A percentile compares a stretch with the other conserved stretches of the same genome.
These are phyloP conservation scores for Cataglyphis altisquamis DNA, from an alignment of 2,888 invertebrate genomes.

Conservation along the genomic window DNA sequence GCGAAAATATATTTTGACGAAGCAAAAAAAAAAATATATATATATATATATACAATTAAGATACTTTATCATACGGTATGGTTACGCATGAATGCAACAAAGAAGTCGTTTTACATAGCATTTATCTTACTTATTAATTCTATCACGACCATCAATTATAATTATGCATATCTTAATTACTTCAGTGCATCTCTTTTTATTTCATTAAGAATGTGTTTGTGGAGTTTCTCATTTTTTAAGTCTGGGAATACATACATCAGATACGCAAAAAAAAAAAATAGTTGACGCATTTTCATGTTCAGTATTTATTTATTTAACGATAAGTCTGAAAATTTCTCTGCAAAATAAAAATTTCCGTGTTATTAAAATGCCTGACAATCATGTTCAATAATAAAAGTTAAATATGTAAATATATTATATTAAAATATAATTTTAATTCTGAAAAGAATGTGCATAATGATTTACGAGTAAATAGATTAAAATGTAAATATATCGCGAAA, in stretches of 20 bases:
- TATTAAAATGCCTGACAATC: background rate
- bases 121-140: conserved; percentile 22
- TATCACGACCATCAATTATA: background rate
- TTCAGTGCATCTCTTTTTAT: background rate
- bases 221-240: background rate
- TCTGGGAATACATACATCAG: background rate
- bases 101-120: background rate
- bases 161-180: background rate
- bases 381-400: background rate
- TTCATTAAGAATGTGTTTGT: background rate
- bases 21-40: background rate
- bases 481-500: background rate
- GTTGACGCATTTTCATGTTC: background rate
- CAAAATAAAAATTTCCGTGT: background rate
- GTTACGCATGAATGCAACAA: background rate
- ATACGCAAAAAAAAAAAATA: background rate
- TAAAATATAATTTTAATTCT: conserved; percentile 11
- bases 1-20: background rate
- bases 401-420: background rate
- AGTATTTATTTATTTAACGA: background rate
- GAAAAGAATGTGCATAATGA: background rate
- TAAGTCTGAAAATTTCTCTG: background rate
- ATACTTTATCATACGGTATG: conserved; percentile 5
- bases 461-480: background rate
- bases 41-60: background rate